These are phyloP conservation scores for Tricholaema leucomelas DNA, from an alignment of 2,113 vertebrate genomes.

Conservation along the genomic window DNA sequence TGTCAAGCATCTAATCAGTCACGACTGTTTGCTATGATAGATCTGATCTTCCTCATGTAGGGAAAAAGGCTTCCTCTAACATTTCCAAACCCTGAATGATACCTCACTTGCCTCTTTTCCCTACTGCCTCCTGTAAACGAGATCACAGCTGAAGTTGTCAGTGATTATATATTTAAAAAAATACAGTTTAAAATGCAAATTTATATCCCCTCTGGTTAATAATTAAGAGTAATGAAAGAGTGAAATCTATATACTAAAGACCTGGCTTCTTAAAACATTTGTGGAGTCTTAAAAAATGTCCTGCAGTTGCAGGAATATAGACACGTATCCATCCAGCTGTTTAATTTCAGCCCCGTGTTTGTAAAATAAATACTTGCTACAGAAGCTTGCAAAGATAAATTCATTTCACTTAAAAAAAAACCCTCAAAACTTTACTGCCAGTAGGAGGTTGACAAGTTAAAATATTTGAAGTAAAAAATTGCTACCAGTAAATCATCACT, in stretches of 20 bases:
- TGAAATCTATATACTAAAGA: neutral
- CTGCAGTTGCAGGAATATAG: slow-evolving; percentile 2
- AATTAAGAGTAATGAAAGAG: neutral
- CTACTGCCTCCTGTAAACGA: neutral
- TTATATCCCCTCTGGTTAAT: neutral
- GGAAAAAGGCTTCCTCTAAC: neutral
- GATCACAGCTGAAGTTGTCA: neutral
- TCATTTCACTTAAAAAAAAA: neutral
- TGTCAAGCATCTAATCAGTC: neutral
- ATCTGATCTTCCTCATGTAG: neutral
- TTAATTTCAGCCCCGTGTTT: slow-evolving; percentile 47
- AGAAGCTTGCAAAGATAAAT: slow-evolving; percentile 20
- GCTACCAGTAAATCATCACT: neutral
- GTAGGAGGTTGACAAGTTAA: neutral
- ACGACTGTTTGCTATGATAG: neutral
- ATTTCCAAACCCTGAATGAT: neutral
- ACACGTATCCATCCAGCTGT: neutral
- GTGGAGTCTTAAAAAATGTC: neutral
- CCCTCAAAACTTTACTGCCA: neutral
- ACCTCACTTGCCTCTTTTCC: neutral
- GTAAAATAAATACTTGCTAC: slow-evolving; percentile 50
- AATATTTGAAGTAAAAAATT: neutral
- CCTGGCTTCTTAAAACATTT: slow-evolving; percentile 14
- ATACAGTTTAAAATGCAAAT: neutral
- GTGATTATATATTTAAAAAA: neutral